Evolutionary conservation across 2,888 invertebrate species (phyloP).

Genomic region (Platynereis dumerilii): DNA sequence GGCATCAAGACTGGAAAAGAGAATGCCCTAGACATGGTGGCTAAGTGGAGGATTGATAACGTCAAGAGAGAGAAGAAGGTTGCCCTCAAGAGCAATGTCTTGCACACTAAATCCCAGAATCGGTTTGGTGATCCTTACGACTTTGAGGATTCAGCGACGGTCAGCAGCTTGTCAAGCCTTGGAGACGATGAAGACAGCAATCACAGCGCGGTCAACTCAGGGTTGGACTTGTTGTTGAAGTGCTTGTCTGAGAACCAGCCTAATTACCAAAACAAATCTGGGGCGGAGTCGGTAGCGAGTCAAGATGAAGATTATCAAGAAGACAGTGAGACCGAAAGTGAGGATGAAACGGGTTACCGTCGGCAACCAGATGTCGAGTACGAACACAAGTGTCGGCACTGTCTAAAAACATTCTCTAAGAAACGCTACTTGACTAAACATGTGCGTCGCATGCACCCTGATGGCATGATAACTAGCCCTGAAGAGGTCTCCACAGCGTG

Average conservation of each 20-base stretch:
- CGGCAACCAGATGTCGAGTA: slow-evolving; percentile 6
- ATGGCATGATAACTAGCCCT: slow-evolving; percentile 10
- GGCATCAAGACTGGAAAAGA: no score
- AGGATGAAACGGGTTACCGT: slow-evolving; percentile 3
- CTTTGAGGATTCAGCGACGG: no score
- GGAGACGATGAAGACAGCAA: no score
- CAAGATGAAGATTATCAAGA: not conserved
- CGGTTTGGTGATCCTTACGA: no score
- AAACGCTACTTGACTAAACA: slow-evolving; percentile 34
- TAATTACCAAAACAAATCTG: not conserved
- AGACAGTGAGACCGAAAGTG: slow-evolving; percentile 8
- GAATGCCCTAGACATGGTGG: no score
- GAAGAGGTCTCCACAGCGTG: slow-evolving; percentile 21
- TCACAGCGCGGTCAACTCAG: no score
- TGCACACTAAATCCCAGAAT: no score
- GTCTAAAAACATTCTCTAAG: slow-evolving; percentile 29
- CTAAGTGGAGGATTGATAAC: no score
- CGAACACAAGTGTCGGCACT: slow-evolving; percentile 23
- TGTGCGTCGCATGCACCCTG: slow-evolving; percentile 30
- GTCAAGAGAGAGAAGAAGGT: no score
- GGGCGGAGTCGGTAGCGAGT: not conserved
- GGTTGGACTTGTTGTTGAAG: not conserved
- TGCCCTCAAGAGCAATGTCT: no score
- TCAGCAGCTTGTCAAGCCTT: no score
- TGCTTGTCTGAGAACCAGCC: not conserved